Evolutionary conservation across 1,140 invertebrate species (phyloP).

Genomic region (Bombus haemorrhoidalis): DNA sequence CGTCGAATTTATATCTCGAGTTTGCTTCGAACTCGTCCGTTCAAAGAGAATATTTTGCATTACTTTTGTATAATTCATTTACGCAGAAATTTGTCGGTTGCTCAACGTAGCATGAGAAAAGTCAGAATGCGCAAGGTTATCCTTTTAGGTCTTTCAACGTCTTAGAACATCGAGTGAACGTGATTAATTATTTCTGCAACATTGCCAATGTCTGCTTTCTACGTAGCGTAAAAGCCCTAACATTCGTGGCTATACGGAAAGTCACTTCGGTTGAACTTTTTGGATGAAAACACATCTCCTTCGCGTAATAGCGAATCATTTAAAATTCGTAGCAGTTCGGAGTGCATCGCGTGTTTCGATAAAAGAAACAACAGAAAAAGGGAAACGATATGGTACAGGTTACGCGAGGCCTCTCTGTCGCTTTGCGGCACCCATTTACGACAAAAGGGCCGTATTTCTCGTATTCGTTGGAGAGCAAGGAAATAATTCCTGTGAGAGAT

Average conservation of each 20-base stretch:
- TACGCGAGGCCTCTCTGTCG: constrained; percentile 8
- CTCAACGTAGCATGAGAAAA: too few relatives aligned
- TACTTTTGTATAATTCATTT: neutral
- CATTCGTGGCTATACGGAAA: neutral
- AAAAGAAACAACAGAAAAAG: constrained; percentile 16
- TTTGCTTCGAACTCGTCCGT: too few relatives aligned
- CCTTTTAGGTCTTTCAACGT: neutral
- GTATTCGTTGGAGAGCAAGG: constrained; percentile 10
- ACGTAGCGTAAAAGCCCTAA: neutral
- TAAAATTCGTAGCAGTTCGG: constrained; percentile 9
- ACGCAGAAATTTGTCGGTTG: neutral
- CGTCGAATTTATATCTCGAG: neutral
- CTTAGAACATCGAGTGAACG: neutral
- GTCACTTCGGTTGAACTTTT: neutral
- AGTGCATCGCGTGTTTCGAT: neutral
- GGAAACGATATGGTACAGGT: constrained; percentile 19
- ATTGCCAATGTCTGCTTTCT: neutral
- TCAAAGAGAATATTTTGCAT: neutral
- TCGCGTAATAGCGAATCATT: constrained; percentile 37
- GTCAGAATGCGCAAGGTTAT: neutral
- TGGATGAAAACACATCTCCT: neutral
- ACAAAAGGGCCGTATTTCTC: constrained; percentile 54
- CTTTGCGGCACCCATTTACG: constrained; percentile 35
- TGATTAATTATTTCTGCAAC: neutral
- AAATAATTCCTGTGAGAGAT: constrained; percentile 51